These are phyloP conservation scores for Hycleus cichorii DNA, from an alignment of 1,140 invertebrate species.

Conservation along the genomic window DNA sequence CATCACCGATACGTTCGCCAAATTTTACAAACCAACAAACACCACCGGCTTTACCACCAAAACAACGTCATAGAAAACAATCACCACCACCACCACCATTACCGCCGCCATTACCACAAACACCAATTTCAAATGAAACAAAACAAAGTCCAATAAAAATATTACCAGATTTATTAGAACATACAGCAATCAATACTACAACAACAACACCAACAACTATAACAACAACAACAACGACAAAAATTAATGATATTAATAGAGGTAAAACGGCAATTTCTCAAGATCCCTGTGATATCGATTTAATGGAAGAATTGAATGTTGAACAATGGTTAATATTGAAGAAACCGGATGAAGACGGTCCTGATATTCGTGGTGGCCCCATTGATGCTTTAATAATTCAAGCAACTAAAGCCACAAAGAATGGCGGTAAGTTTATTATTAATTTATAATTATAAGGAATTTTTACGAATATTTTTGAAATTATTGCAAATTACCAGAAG, in stretches of 20 bases:
- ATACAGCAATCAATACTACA: constrained; percentile 17
- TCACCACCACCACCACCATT: constrained; percentile 28
- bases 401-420: constrained; percentile 86
- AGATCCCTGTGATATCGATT: constrained; percentile 36
- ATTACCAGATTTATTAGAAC: constrained; percentile 37
- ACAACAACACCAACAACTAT: too few species aligned
- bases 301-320: constrained; percentile 76
- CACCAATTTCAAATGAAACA: constrained; percentile 1
- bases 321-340: constrained; percentile 68
- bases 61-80: constrained; percentile 40
- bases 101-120: constrained; percentile 33
- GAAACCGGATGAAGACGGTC: constrained; percentile 71
- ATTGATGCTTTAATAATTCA: constrained; percentile 88
- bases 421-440: constrained; percentile 46
- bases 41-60: constrained; percentile 74
- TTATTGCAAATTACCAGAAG: constrained; percentile 21
- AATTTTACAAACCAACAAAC: constrained; percentile 13
- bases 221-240: not conserved
- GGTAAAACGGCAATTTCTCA: constrained; percentile 7
- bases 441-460: not conserved
- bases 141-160: constrained; percentile 29
- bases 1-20: constrained; percentile 32
- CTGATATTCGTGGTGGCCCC: constrained; percentile 82
- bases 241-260: constrained; percentile 7
- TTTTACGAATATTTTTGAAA: constrained; percentile 1